phyloP scores from a whole-genome alignment of 2,888 invertebrate species.

The Lepas anatifera region DNA sequence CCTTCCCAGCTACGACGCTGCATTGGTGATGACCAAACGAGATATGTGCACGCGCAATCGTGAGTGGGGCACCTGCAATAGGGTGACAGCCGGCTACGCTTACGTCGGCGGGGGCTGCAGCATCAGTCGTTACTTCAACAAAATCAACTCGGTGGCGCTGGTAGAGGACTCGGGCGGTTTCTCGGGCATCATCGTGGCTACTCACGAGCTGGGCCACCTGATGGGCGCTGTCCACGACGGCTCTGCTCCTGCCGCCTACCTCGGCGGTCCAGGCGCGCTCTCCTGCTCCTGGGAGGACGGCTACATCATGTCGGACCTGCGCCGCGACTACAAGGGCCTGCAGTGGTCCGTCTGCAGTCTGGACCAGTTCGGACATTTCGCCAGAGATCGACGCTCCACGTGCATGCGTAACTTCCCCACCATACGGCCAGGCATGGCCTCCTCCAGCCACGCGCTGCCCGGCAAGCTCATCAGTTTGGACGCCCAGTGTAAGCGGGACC shows the following conservation, averaged over 20 bases:
- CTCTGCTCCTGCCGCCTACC: not conserved
- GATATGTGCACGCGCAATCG: constrained; percentile 14
- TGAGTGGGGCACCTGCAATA: not conserved
- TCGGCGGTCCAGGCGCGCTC: constrained; percentile 12
- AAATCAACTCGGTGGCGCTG: constrained; percentile 14
- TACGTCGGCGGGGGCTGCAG: constrained; percentile 16
- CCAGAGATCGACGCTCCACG: not conserved
- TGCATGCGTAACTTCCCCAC: constrained; percentile 13
- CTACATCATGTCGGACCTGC: constrained; percentile 15
- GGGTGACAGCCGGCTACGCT: constrained; percentile 14
- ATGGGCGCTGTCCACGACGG: constrained; percentile 16
- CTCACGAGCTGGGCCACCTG: constrained; percentile 15
- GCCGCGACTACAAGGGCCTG: constrained; percentile 3
- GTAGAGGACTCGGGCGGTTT: constrained; percentile 15
- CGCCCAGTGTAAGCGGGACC: constrained; percentile 12
- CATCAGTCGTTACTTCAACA: not conserved
- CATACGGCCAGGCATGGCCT: not conserved
- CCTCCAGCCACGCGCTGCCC: not conserved
- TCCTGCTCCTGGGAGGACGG: constrained; percentile 6
- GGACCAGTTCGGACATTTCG: not conserved
- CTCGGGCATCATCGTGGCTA: constrained; percentile 13
- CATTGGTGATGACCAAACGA: not conserved
- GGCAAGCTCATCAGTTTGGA: constrained; percentile 10
- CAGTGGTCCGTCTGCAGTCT: constrained; percentile 13
- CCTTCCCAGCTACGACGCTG: constrained; percentile 9